Evolutionary conservation across 2,888 invertebrate species (phyloP).

Genomic region (Hipparchia sbordonii): DNA sequence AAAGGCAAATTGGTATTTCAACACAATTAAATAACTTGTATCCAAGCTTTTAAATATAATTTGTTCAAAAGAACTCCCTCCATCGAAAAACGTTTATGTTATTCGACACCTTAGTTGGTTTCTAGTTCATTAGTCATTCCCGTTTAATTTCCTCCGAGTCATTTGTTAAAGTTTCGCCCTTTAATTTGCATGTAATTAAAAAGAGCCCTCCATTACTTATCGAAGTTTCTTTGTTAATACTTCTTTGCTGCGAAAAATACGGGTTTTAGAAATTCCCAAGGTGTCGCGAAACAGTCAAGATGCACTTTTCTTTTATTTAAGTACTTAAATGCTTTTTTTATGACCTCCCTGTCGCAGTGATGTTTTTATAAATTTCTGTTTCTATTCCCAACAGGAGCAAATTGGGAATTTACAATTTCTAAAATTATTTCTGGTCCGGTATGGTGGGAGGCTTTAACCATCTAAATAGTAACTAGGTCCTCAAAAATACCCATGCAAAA

Average conservation of each 20-base stretch:
- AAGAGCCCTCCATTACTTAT: constrained; percentile 44
- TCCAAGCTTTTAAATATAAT: neutral
- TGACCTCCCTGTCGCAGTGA: too few species aligned
- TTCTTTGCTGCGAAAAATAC: constrained; percentile 5
- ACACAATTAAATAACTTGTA: too few species aligned
- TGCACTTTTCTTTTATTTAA: neutral
- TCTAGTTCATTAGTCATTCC: constrained; percentile 44
- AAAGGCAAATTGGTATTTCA: too few species aligned
- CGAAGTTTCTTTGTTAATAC: constrained; percentile 21
- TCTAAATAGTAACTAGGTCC: too few species aligned
- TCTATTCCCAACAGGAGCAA: too few species aligned
- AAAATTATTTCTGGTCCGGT: too few species aligned
- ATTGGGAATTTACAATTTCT: too few species aligned
- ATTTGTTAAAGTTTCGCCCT: constrained; percentile 47
- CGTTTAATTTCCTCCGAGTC: constrained; percentile 44
- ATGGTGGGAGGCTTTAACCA: too few species aligned
- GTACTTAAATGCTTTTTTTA: neutral
- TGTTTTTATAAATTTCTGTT: too few species aligned
- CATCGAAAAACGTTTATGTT: constrained; percentile 34
- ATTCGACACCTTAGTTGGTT: constrained; percentile 42
- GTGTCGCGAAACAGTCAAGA: neutral
- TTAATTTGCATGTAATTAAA: constrained; percentile 62
- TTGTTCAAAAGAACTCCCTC: constrained; percentile 25
- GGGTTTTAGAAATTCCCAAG: neutral
- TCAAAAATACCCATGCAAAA: too few species aligned